Conservation (phyloP, 1,140 invertebrate genomes). For the Frieseomelitta varia region DNA sequence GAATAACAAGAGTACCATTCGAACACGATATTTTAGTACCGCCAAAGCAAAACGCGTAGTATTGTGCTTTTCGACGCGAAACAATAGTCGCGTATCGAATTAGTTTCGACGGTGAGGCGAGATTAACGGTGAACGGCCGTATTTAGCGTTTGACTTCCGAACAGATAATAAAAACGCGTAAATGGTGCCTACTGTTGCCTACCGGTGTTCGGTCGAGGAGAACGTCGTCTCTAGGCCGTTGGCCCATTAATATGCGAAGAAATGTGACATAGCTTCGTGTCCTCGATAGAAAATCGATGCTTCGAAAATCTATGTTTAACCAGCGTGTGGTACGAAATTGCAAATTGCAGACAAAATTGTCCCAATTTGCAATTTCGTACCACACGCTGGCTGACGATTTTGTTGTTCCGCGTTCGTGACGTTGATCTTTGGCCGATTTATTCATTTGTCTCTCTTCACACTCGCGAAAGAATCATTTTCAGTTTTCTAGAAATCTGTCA, state of each 20-base stretch:
- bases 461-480: too few relatives aligned
- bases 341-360: too few relatives aligned
- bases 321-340: too few relatives aligned
- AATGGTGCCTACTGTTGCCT: not conserved
- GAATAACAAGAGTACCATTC: slow-evolving; percentile 11
- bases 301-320: slow-evolving; percentile 41
- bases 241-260: slow-evolving; percentile 25
- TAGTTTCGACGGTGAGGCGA: slow-evolving; percentile 25
- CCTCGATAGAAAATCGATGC: slow-evolving; percentile 50
- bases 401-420: slow-evolving; percentile 26
- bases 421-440: slow-evolving; percentile 15
- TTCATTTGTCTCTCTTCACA: too few relatives aligned
- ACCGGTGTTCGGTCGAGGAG: not conserved
- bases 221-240: not conserved
- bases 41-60: not conserved
- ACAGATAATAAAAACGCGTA: not conserved
- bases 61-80: slow-evolving; percentile 13
- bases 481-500: too few relatives aligned
- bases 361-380: slow-evolving; percentile 27
- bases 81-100: slow-evolving; percentile 32
- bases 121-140: slow-evolving; percentile 23
- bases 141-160: not conserved
- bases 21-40: slow-evolving; percentile 8
- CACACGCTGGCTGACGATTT: not conserved
- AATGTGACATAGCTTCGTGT: slow-evolving; percentile 22